phyloP scores from a whole-genome alignment of 2,113 vertebrate genomes.

The Felis chaus region DNA sequence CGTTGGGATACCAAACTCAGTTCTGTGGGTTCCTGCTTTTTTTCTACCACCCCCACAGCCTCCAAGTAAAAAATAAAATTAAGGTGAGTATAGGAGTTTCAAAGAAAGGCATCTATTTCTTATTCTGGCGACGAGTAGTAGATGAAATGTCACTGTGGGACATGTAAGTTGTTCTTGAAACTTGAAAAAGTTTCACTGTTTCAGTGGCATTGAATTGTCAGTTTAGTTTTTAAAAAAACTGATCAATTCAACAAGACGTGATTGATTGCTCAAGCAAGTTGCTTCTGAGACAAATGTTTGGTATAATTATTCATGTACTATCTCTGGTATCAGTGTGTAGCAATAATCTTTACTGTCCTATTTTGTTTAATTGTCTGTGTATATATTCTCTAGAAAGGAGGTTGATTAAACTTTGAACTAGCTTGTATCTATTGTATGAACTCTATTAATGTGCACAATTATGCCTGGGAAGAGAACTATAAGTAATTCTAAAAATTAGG shows the following conservation, averaged over 20 bases:
- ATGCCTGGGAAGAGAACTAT: constrained; percentile 28
- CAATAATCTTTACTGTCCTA: background rate
- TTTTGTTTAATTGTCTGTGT: constrained; percentile 39
- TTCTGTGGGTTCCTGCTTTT: background rate
- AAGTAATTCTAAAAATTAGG: constrained; percentile 22
- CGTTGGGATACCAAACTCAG: background rate
- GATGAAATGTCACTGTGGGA: background rate
- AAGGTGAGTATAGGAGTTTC: background rate
- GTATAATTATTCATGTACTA: background rate
- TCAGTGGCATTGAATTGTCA: background rate
- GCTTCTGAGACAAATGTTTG: background rate
- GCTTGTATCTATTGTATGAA: background rate
- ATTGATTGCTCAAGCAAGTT: background rate
- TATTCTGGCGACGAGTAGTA: background rate
- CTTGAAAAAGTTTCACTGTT: background rate
- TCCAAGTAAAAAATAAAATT: background rate
- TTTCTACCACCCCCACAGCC: background rate
- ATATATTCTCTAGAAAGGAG: background rate
- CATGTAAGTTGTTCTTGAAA: background rate
- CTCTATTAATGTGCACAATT: constrained; percentile 5
- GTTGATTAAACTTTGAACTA: constrained; percentile 13
- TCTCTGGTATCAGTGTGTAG: background rate
- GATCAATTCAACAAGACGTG: background rate
- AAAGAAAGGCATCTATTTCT: background rate
- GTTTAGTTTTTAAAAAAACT: background rate